Percentiles rank a stretch among this genome's conserved stretches.
These are phyloP conservation scores for Diorhabda elongata DNA, from an alignment of 1,140 invertebrate species.

Conservation along the genomic window DNA sequence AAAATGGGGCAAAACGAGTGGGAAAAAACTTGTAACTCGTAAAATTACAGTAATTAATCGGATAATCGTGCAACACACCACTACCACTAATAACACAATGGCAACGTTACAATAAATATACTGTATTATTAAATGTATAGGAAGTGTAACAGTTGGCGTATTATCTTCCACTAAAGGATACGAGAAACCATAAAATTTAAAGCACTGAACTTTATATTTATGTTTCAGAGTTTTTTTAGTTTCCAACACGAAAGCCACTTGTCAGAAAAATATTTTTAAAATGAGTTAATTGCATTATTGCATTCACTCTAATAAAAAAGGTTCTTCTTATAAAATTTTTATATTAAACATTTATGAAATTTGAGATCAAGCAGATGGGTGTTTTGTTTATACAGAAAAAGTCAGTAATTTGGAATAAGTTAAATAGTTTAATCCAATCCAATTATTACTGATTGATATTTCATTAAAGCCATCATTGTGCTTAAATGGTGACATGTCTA, in stretches of 20 bases:
- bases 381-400: no score
- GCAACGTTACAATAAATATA: neutral
- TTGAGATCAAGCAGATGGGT: no score
- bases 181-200: slow-evolving; percentile 2
- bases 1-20: no score
- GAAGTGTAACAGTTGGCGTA: slow-evolving; percentile 1
- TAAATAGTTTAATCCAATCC: no score
- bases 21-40: neutral
- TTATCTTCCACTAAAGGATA: neutral
- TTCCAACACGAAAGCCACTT: slow-evolving; percentile 1
- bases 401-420: no score
- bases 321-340: no score
- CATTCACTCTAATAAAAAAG: no score
- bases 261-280: neutral
- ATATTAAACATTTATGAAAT: no score
- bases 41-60: neutral
- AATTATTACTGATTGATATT: no score
- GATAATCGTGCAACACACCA: neutral
- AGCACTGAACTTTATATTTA: neutral
- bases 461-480: no score
- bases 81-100: neutral
- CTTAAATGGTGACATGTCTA: no score
- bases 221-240: neutral
- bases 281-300: no score
- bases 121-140: neutral